A percentile compares a stretch with the other conserved stretches of the same genome.
Evolutionary conservation across 1,140 invertebrate species (phyloP).

Genomic region (Polyergus mexicanus): DNA sequence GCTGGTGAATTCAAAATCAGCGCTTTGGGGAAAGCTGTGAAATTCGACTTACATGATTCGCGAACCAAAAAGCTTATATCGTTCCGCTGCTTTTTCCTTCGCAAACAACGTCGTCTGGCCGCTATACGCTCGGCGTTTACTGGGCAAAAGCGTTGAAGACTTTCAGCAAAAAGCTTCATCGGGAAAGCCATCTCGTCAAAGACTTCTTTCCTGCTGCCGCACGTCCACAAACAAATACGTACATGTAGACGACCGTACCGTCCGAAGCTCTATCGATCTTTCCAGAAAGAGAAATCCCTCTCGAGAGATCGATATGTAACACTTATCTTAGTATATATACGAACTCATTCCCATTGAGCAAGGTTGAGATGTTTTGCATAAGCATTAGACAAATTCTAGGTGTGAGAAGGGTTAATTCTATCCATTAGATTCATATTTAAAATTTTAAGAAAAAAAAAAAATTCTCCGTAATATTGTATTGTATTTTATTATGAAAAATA

Average conservation of each 20-base stretch:
- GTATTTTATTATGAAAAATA: neutral
- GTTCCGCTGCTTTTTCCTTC: slow-evolving; percentile 35
- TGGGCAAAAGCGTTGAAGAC: slow-evolving; percentile 53
- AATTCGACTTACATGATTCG: slow-evolving; percentile 24
- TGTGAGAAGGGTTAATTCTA: slow-evolving; percentile 4
- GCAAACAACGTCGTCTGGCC: slow-evolving; percentile 55
- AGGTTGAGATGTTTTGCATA: slow-evolving; percentile 38
- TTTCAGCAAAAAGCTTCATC: slow-evolving; percentile 60
- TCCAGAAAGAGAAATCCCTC: slow-evolving; percentile 42
- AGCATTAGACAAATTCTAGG: neutral
- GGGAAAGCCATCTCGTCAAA: slow-evolving; percentile 63
- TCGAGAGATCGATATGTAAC: slow-evolving; percentile 49
- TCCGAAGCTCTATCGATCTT: slow-evolving; percentile 56
- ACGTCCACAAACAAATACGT: slow-evolving; percentile 33
- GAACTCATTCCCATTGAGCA: slow-evolving; percentile 57
- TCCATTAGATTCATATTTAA: slow-evolving; percentile 17
- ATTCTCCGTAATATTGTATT: neutral
- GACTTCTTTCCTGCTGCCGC: slow-evolving; percentile 52
- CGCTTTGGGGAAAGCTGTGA: neutral
- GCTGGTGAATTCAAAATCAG: neutral
- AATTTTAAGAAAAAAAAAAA: neutral
- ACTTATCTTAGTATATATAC: slow-evolving; percentile 52
- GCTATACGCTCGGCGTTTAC: slow-evolving; percentile 47
- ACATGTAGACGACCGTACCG: slow-evolving; percentile 17
- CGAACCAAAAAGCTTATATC: slow-evolving; percentile 40